A percentile compares a stretch with the other conserved stretches of the same genome.
Conservation (phyloP, 2,797 vertebrate genomes). For the Gobio occitaniae region DNA sequence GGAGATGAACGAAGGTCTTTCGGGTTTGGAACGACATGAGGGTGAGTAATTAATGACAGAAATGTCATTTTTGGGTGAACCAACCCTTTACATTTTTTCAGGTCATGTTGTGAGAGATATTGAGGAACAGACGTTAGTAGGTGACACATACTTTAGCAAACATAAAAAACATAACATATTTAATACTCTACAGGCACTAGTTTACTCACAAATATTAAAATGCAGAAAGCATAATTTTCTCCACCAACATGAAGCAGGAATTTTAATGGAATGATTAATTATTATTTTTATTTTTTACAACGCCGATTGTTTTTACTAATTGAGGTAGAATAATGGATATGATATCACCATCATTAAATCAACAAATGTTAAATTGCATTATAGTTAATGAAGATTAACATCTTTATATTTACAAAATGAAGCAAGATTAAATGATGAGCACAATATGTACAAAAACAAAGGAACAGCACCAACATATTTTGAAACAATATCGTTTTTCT, state of each 20-base stretch:
- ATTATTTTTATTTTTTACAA: no score
- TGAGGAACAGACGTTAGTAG: neutral
- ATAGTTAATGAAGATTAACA: neutral
- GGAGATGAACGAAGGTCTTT: no score
- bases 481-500: neutral
- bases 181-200: neutral
- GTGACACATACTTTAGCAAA: neutral
- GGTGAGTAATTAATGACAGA: no score
- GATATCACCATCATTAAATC: neutral
- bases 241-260: neutral
- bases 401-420: neutral
- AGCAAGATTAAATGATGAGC: neutral
- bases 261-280: neutral
- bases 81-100: neutral
- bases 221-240: neutral
- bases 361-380: neutral
- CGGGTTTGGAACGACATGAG: no score
- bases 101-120: neutral
- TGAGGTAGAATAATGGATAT: neutral
- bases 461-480: neutral
- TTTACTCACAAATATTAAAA: neutral
- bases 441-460: conserved; percentile 1
- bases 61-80: no score
- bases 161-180: neutral
- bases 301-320: neutral